Evolutionary conservation across 2,113 vertebrate species (phyloP).

Genomic region (Crypturellus undulatus): DNA sequence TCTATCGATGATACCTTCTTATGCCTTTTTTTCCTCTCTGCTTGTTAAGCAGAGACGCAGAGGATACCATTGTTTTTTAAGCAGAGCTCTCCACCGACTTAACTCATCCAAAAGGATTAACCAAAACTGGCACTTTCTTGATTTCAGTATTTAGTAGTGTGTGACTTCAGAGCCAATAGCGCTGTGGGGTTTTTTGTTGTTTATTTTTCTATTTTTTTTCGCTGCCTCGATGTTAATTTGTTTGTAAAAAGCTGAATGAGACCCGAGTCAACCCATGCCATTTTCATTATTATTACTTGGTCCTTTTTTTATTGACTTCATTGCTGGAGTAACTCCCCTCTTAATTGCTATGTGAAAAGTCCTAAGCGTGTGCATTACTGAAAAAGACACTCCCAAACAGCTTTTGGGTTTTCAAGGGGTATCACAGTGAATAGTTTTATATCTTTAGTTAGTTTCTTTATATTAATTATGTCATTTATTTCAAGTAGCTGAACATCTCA

Average conservation of each 20-base stretch:
- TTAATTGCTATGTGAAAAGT: neutral
- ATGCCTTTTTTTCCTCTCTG: neutral
- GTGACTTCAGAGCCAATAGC: neutral
- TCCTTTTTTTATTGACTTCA: neutral
- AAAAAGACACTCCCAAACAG: fast-evolving
- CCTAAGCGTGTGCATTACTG: neutral
- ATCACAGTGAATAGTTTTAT: neutral
- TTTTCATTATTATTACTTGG: neutral
- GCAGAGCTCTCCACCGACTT: neutral
- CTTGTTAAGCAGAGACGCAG: neutral
- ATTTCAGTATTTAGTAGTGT: neutral
- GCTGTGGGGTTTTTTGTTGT: too few relatives aligned
- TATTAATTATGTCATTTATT: neutral
- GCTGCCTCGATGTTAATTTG: neutral
- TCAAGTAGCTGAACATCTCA: neutral
- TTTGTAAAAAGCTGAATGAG: neutral
- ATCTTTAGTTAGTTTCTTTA: neutral
- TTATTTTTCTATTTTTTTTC: neutral
- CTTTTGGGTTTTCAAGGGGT: neutral
- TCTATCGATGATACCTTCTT: neutral
- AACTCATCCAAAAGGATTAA: neutral
- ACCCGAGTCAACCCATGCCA: neutral
- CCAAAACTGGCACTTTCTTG: neutral
- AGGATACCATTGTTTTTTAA: neutral
- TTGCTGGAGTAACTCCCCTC: neutral